phyloP scores from a whole-genome alignment of 2,888 invertebrate genomes.

The Chouioia cunea region DNA sequence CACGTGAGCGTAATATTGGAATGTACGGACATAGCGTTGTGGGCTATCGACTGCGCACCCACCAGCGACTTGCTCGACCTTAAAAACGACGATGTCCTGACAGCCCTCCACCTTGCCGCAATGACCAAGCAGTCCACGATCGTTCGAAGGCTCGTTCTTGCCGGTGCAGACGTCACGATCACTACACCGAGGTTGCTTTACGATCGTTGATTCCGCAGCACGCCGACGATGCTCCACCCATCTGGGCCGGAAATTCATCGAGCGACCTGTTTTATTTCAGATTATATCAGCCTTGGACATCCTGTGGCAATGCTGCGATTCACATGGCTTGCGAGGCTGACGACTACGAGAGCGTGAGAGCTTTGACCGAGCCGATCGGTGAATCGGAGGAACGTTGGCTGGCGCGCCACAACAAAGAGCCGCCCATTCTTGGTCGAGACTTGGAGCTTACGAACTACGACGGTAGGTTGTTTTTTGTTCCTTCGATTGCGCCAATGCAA shows the following conservation, averaged over 20 bases:
- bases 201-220: too few species aligned
- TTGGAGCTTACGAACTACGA: slow-evolving; percentile 77
- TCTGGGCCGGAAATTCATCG: too few species aligned
- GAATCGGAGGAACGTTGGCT: too few species aligned
- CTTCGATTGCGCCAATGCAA: too few species aligned
- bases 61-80: slow-evolving; percentile 83
- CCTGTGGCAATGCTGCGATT: slow-evolving; percentile 86
- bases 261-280: too few species aligned
- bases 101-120: slow-evolving; percentile 88
- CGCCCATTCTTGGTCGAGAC: background rate
- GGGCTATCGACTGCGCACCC: slow-evolving; percentile 83
- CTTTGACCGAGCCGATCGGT: slow-evolving; percentile 77
- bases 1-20: slow-evolving; percentile 87
- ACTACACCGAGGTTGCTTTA: slow-evolving; percentile 62
- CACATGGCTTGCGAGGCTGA: slow-evolving; percentile 86
- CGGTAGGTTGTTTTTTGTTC: slow-evolving; percentile 72
- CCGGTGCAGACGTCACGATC: slow-evolving; percentile 75
- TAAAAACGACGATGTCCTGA: slow-evolving; percentile 83
- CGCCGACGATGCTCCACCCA: too few species aligned
- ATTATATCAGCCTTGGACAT: slow-evolving; percentile 70
- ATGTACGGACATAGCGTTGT: slow-evolving; percentile 78
- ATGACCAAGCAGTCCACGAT: slow-evolving; percentile 81
- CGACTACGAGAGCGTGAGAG: slow-evolving; percentile 78
- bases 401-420: background rate
- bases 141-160: slow-evolving; percentile 81